Evolutionary conservation across 2,888 invertebrate species (phyloP).

Genomic region (Rhaphigaster nebulosa): DNA sequence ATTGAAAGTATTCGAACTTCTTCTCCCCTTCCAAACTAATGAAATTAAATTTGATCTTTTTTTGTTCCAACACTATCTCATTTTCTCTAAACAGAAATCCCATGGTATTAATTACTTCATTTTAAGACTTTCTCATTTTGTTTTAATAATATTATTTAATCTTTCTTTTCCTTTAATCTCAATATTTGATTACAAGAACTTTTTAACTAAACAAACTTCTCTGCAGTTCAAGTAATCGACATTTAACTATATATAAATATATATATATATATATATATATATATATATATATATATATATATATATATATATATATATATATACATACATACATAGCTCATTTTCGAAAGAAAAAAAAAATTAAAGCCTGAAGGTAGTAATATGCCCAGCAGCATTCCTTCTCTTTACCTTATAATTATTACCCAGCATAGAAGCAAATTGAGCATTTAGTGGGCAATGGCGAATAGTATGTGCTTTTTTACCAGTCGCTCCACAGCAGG

Average conservation of each 20-base stretch:
- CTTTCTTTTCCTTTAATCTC: not conserved
- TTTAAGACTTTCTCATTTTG: not conserved
- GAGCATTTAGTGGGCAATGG: conserved; percentile 18
- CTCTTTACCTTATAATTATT: not conserved
- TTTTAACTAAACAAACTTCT: not conserved
- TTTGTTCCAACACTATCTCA: not conserved
- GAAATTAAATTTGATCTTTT: not conserved
- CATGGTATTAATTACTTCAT: not conserved
- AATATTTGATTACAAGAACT: not conserved
- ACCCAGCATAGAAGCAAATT: not conserved
- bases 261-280: not conserved
- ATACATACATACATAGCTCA: too few species aligned
- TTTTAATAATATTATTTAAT: too few species aligned
- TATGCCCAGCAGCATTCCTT: conserved; percentile 51
- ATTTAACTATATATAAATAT: not conserved
- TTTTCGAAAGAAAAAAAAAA: not conserved
- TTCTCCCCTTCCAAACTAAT: not conserved
- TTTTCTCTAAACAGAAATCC: not conserved
- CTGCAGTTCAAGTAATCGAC: not conserved
- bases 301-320: too few species aligned
- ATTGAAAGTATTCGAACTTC: not conserved
- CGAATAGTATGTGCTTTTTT: conserved; percentile 40
- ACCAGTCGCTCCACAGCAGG: conserved; percentile 47
- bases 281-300: too few species aligned
- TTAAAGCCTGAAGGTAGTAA: not conserved